Percentiles rank a stretch among this genome's conserved stretches.
These are phyloP conservation scores for Gymnoscelis rufifasciata DNA, from an alignment of 2,888 invertebrate genomes.

Conservation along the genomic window DNA sequence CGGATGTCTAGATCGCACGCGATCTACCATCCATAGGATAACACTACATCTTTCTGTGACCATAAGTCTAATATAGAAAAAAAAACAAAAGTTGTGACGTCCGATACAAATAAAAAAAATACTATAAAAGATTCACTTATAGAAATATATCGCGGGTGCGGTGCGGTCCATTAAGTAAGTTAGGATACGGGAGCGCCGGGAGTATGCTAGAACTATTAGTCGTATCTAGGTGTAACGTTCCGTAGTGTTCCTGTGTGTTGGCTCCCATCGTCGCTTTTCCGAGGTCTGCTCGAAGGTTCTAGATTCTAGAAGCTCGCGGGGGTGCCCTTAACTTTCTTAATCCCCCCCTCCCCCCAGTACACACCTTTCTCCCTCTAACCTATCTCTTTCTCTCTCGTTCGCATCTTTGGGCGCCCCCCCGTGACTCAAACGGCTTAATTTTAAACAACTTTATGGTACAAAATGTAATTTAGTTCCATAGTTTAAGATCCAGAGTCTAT, in stretches of 20 bases:
- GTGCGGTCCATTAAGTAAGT: slow-evolving; percentile 48
- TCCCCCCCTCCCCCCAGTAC: slow-evolving; percentile 7
- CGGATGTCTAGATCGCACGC: slow-evolving; percentile 33
- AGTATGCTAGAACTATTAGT: slow-evolving; percentile 6
- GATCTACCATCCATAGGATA: slow-evolving; percentile 49
- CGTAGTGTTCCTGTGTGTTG: slow-evolving; percentile 13
- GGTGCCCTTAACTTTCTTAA: too few relatives aligned
- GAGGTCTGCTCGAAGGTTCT: slow-evolving; percentile 34
- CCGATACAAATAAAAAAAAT: slow-evolving; percentile 66
- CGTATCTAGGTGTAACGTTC: slow-evolving; percentile 12
- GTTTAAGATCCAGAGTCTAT: slow-evolving; percentile 74
- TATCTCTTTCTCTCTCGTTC: too few relatives aligned
- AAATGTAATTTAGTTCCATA: slow-evolving; percentile 75
- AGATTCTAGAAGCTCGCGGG: slow-evolving; percentile 37
- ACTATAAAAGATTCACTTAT: slow-evolving; percentile 62
- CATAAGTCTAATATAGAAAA: slow-evolving; percentile 39
- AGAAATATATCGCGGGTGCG: slow-evolving; percentile 59
- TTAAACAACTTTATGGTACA: slow-evolving; percentile 71
- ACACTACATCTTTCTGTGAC: slow-evolving; percentile 57
- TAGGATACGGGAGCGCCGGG: slow-evolving; percentile 38
- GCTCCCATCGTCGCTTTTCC: slow-evolving; percentile 22
- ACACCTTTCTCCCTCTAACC: slow-evolving; percentile 15
- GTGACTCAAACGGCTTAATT: slow-evolving; percentile 58
- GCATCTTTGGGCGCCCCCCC: slow-evolving; percentile 27
- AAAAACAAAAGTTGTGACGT: slow-evolving; percentile 64